Conservation (phyloP, 2,113 vertebrate species). For the Uria lomvia region DNA sequence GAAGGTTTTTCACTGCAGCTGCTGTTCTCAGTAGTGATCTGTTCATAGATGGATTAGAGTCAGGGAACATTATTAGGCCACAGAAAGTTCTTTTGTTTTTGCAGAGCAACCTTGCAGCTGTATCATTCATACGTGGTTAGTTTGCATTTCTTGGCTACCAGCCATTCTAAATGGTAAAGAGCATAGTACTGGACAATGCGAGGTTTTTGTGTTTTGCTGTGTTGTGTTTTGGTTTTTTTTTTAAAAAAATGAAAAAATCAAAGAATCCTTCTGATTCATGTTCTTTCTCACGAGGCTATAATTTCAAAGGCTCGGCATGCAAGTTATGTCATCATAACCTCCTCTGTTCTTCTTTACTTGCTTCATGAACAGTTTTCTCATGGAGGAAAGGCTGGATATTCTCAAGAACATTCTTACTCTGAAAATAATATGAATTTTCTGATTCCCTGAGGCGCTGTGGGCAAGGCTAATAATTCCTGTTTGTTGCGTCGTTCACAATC, state of each 20-base stretch:
- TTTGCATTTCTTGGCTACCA: not conserved
- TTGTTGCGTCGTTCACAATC: not conserved
- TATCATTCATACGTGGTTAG: not conserved
- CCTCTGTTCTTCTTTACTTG: conserved; percentile 13
- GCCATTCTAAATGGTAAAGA: conserved; percentile 17
- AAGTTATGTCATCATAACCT: not conserved
- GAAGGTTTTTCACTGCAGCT: not conserved
- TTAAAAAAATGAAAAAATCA: not conserved
- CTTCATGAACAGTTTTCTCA: not conserved
- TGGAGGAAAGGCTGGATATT: not conserved
- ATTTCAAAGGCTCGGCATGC: conserved; percentile 31
- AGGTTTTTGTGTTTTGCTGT: not conserved
- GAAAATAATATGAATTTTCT: not conserved
- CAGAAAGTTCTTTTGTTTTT: not conserved
- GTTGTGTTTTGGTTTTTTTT: not conserved
- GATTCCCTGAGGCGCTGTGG: not conserved
- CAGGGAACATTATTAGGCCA: not conserved
- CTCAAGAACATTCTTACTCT: not conserved
- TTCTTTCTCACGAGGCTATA: conserved; percentile 24
- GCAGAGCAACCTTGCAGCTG: not conserved
- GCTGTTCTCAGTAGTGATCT: not conserved
- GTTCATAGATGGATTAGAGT: not conserved
- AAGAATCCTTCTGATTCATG: conserved; percentile 20
- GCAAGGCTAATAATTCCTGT: not conserved
- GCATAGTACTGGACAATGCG: not conserved